Evolutionary conservation across 1,140 invertebrate species (phyloP).

Genomic region (Pseudomyrmex concolor): DNA sequence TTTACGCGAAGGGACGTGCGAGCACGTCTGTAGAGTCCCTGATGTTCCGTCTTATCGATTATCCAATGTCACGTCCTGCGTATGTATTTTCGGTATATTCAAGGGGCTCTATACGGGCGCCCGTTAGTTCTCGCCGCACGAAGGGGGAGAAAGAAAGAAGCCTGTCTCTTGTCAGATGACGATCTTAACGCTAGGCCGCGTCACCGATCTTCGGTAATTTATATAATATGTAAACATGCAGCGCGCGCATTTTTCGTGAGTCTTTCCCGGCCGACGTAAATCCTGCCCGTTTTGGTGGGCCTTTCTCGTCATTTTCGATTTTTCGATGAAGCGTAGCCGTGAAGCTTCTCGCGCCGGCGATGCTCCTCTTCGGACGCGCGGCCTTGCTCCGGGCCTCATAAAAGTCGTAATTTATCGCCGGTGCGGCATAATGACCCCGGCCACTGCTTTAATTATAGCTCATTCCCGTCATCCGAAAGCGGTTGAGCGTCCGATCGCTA

Average conservation of each 20-base stretch:
- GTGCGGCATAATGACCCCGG: constrained; percentile 56
- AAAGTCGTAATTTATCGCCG: constrained; percentile 65
- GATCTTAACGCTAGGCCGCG: constrained; percentile 29
- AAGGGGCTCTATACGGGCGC: constrained; percentile 38
- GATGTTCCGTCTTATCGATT: constrained; percentile 57
- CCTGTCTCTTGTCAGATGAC: constrained; percentile 26
- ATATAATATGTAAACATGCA: constrained; percentile 37
- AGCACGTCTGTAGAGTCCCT: constrained; percentile 35
- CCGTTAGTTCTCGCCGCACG: constrained; percentile 15
- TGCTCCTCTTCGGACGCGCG: constrained; percentile 24
- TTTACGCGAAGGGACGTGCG: constrained; percentile 69
- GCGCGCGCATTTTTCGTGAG: constrained; percentile 42
- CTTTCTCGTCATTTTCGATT: constrained; percentile 41
- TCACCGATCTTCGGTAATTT: constrained; percentile 49
- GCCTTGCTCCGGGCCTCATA: constrained; percentile 58
- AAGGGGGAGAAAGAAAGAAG: constrained; percentile 17
- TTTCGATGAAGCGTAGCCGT: constrained; percentile 21
- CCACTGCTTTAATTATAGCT: constrained; percentile 63
- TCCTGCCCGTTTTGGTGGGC: background rate
- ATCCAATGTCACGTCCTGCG: constrained; percentile 48
- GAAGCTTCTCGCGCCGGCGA: constrained; percentile 19
- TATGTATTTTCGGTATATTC: constrained; percentile 54
- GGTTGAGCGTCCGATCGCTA: background rate
- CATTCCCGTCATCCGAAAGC: constrained; percentile 49
- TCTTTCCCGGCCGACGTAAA: background rate